Conservation (phyloP, 2,888 invertebrate genomes). For the Margaritifera margaritifera region DNA sequence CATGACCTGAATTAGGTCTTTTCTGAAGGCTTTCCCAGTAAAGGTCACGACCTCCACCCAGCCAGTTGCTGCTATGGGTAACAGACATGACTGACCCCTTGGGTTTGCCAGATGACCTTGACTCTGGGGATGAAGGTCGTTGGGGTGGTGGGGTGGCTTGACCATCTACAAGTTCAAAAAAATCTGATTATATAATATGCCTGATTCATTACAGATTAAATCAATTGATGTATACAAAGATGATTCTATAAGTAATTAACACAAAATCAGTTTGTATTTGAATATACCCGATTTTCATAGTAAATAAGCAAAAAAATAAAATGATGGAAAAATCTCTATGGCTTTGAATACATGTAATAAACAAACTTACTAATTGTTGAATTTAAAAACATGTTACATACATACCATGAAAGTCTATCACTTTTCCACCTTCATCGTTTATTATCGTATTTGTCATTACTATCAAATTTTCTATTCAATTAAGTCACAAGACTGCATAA, state of each 20-base stretch:
- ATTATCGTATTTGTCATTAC: too few species aligned
- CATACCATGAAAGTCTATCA: too few species aligned
- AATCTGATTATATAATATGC: neutral
- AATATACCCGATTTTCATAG: too few species aligned
- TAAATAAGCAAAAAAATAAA: too few species aligned
- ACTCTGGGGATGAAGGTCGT: conserved; percentile 52
- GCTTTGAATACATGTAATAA: too few species aligned
- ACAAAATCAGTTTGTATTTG: neutral
- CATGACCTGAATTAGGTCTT: conserved; percentile 61
- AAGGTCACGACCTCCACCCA: conserved; percentile 67
- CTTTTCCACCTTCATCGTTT: too few species aligned
- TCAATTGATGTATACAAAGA: neutral
- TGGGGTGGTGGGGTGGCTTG: conserved; percentile 52
- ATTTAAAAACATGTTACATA: too few species aligned
- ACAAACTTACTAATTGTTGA: too few species aligned
- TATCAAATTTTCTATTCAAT: too few species aligned
- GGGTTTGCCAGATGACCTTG: conserved; percentile 8
- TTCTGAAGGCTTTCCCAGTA: conserved; percentile 58
- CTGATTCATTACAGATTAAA: neutral
- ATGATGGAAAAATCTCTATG: too few species aligned
- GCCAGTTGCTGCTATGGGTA: conserved; percentile 58
- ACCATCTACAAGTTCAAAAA: conserved; percentile 13
- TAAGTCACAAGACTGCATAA: too few species aligned
- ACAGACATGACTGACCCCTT: conserved; percentile 40
- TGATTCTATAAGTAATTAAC: neutral